Evolutionary conservation across 2,113 vertebrate species (phyloP).

Genomic region (Haplotaxodon microlepis): DNA sequence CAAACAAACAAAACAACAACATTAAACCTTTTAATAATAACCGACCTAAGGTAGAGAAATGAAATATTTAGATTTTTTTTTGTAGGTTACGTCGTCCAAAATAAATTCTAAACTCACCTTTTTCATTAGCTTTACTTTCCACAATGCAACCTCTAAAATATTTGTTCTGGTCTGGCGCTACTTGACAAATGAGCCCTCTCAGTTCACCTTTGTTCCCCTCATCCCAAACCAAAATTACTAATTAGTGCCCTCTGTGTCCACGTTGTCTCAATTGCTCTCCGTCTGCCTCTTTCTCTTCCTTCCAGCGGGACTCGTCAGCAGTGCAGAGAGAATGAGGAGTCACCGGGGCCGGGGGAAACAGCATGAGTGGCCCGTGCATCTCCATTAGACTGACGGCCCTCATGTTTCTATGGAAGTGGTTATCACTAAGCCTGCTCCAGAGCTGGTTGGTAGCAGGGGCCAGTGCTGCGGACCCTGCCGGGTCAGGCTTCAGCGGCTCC

Average conservation of each 20-base stretch:
- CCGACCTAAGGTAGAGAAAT: not conserved
- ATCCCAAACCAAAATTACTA: not conserved
- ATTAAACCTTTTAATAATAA: not conserved
- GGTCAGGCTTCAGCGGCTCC: conserved; percentile 80
- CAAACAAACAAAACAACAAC: not conserved
- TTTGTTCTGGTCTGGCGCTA: not conserved
- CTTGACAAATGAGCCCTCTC: not conserved
- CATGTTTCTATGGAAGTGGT: conserved; percentile 98
- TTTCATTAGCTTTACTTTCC: not conserved
- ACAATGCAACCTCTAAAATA: not conserved
- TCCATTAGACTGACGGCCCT: conserved; percentile 89
- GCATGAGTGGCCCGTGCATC: conserved; percentile 94
- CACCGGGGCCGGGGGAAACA: conserved; percentile 88
- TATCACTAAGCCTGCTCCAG: conserved; percentile 92
- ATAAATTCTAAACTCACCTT: not conserved
- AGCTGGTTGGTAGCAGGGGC: conserved; percentile 80
- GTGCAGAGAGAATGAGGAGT: conserved; percentile 88
- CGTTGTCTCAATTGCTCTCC: not conserved
- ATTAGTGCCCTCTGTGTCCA: not conserved
- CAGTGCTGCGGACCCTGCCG: conserved; percentile 58
- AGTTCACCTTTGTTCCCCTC: not conserved
- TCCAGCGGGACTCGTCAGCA: conserved; percentile 51
- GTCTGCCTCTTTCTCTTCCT: not conserved
- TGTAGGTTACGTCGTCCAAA: not conserved
- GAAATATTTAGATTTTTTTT: not conserved